Percentiles rank a stretch among this genome's conserved stretches.
These are phyloP conservation scores for Anguilla pacifica DNA, from an alignment of 2,797 vertebrate species.

Conservation along the genomic window DNA sequence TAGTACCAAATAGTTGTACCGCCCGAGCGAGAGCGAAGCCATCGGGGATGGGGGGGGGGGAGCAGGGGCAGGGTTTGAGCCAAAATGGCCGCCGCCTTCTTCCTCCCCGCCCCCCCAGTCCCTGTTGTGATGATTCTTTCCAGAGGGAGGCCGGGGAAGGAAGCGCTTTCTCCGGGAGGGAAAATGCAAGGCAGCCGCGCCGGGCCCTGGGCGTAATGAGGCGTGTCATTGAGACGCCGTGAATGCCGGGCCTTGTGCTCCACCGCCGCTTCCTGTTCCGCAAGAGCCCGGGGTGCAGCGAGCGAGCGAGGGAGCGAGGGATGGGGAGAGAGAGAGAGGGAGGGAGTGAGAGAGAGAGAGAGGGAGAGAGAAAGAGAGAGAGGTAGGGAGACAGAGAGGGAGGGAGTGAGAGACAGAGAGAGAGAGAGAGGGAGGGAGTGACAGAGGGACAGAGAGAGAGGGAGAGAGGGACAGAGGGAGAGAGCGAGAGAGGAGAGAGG, in stretches of 20 bases:
- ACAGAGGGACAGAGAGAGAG: not conserved
- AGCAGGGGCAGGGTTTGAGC: not conserved
- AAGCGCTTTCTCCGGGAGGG: not conserved
- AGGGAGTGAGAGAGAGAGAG: not conserved
- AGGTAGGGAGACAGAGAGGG: slow-evolving; percentile 49
- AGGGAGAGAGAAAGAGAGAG: slow-evolving; percentile 30
- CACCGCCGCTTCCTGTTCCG: slow-evolving; percentile 69
- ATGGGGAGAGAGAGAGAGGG: slow-evolving; percentile 24
- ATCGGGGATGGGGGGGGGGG: not conserved
- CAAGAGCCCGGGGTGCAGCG: slow-evolving; percentile 65
- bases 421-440: too few relatives aligned
- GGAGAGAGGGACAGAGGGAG: not conserved
- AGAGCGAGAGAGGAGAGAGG: not conserved
- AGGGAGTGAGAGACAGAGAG: too few relatives aligned
- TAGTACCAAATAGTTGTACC: not conserved
- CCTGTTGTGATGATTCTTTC: not conserved
- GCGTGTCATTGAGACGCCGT: slow-evolving; percentile 75
- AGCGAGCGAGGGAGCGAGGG: not conserved
- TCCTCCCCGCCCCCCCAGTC: slow-evolving; percentile 20
- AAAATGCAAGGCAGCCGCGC: slow-evolving; percentile 57
- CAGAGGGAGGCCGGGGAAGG: not conserved
- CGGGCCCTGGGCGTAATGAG: slow-evolving; percentile 62
- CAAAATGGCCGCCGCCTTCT: slow-evolving; percentile 69
- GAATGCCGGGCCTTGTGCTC: slow-evolving; percentile 74
- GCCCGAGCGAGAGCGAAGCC: not conserved